Evolutionary conservation across 1,140 invertebrate genomes (phyloP).

Genomic region (Aricia agestis): DNA sequence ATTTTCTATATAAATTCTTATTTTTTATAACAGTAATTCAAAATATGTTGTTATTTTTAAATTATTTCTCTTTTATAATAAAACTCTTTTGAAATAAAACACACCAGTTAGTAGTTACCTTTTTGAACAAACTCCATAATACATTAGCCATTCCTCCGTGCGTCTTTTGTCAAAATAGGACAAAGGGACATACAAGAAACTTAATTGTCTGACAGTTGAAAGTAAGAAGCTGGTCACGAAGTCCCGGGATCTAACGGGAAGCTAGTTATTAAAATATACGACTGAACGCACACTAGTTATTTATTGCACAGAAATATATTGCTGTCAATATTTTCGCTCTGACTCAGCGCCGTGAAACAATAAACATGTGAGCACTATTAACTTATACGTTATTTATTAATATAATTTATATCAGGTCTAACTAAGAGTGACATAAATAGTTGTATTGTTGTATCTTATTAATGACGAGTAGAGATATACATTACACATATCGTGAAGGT

Average conservation of each 20-base stretch:
- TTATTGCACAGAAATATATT: conserved; percentile 4
- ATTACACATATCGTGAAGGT: too few species aligned
- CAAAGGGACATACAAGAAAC: background rate
- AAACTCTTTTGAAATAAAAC: too few species aligned
- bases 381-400: background rate
- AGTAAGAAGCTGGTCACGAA: conserved; percentile 11
- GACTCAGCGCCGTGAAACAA: background rate
- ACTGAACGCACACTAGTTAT: conserved; percentile 6
- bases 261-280: conserved; percentile 6
- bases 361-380: background rate
- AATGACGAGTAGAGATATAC: background rate
- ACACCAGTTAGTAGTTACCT: background rate
- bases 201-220: conserved; percentile 7
- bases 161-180: background rate
- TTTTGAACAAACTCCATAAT: background rate
- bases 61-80: too few species aligned
- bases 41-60: too few species aligned
- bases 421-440: conserved; percentile 3
- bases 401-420: background rate
- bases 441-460: background rate
- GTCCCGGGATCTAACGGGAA: conserved; percentile 9
- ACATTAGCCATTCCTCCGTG: background rate
- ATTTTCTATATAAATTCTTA: too few species aligned
- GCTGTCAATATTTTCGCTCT: conserved; percentile 8
- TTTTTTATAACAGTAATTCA: too few species aligned